Conservation (phyloP, 2,113 vertebrate species). For the Cololabis saira region DNA sequence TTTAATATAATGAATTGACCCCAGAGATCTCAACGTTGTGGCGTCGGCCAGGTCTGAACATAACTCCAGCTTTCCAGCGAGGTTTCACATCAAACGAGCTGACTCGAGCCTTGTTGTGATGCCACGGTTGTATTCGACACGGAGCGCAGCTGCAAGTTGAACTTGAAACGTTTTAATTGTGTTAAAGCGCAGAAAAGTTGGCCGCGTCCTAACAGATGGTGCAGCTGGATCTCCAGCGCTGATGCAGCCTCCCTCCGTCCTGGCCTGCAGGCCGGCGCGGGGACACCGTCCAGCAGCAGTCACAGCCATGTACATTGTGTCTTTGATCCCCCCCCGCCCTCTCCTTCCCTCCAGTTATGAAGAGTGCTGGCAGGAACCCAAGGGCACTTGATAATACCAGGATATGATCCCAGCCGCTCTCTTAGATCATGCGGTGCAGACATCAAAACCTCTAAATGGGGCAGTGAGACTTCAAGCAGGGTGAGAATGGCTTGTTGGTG, state of each 20-base stretch:
- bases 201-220: too few species aligned
- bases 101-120: too few species aligned
- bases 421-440: constrained; percentile 57
- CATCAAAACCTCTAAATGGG: constrained; percentile 69
- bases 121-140: too few species aligned
- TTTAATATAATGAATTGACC: too few species aligned
- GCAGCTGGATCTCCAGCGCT: too few species aligned
- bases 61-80: too few species aligned
- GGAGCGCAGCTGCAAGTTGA: too few species aligned
- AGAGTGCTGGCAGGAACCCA: constrained; percentile 62
- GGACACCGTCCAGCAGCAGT: constrained; percentile 59
- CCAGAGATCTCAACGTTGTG: too few species aligned
- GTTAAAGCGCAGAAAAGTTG: too few species aligned
- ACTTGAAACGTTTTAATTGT: too few species aligned
- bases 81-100: too few species aligned
- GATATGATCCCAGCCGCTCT: constrained; percentile 63
- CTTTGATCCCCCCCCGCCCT: constrained; percentile 69
- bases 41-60: too few species aligned
- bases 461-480: constrained; percentile 46
- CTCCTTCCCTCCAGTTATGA: constrained; percentile 60
- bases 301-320: constrained; percentile 51
- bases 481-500: constrained; percentile 39
- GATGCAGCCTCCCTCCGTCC: neutral
- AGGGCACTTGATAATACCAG: constrained; percentile 70
- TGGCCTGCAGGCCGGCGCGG: constrained; percentile 22